These are phyloP conservation scores for Rallus limicola DNA, from an alignment of 2,113 vertebrate genomes.

Conservation along the genomic window DNA sequence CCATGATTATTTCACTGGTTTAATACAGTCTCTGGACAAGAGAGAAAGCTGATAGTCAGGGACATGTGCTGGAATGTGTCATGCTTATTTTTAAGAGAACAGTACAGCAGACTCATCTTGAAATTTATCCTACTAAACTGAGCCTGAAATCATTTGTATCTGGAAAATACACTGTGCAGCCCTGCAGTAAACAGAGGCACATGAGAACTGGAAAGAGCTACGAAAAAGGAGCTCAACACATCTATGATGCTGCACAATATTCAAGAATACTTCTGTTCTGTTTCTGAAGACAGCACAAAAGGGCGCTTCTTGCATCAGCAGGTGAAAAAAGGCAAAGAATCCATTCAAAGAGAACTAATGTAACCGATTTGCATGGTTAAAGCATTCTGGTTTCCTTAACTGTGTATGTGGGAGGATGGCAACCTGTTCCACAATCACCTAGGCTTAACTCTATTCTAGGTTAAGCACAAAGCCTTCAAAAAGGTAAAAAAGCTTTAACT, in stretches of 20 bases:
- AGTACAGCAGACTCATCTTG: not conserved
- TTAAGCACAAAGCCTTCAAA: not conserved
- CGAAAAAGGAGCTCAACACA: not conserved
- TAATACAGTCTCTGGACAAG: not conserved
- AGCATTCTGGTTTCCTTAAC: not conserved
- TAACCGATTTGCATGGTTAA: not conserved
- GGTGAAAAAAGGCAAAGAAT: not conserved
- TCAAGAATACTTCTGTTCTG: not conserved
- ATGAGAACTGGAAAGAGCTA: not conserved
- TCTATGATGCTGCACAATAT: not conserved
- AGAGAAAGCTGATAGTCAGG: not conserved
- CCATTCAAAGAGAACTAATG: not conserved
- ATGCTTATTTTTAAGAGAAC: not conserved
- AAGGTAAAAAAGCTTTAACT: not conserved
- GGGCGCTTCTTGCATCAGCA: not conserved
- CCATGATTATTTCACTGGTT: not conserved
- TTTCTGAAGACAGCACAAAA: slow-evolving; percentile 1
- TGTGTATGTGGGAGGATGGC: not conserved
- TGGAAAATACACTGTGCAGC: not conserved
- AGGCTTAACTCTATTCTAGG: not conserved
- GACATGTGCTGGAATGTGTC: not conserved
- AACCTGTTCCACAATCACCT: not conserved
- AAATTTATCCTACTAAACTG: not conserved
- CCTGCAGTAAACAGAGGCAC: not conserved
- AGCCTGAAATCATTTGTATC: not conserved